These are phyloP conservation scores for Noctilio leporinus DNA, from an alignment of 2,113 vertebrate genomes.

Conservation along the genomic window DNA sequence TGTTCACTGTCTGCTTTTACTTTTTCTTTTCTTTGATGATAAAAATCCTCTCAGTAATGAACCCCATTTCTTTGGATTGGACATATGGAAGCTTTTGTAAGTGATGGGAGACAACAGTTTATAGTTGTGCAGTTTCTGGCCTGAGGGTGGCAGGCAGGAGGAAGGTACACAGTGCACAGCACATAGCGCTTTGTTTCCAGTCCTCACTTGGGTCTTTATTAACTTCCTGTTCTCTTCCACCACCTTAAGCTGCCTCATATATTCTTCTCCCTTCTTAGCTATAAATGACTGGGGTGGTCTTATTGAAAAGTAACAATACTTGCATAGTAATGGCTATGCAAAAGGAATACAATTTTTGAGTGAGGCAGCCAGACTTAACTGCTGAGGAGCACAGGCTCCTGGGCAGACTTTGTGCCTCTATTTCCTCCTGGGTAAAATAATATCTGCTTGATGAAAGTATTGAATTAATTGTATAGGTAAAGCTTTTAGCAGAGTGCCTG, in stretches of 20 bases:
- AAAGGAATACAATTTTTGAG: neutral
- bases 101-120: neutral
- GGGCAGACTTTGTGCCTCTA: neutral
- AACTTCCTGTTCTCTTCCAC: neutral
- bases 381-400: neutral
- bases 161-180: too few relatives aligned
- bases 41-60: neutral
- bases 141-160: neutral
- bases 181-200: neutral
- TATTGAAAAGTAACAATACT: neutral
- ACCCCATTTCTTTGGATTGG: neutral
- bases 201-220: neutral
- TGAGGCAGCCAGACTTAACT: neutral
- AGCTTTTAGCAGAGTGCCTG: neutral
- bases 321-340: neutral
- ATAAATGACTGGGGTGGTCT: neutral
- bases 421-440: neutral
- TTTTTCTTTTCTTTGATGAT: neutral
- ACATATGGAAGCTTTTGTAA: neutral
- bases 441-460: neutral
- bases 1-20: neutral
- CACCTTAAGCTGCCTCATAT: neutral
- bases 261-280: neutral
- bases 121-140: neutral
- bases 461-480: neutral